Evolutionary conservation across 2,797 vertebrate genomes (phyloP), one percentile per base, ranked within the genome.

Genomic region (Etheostoma nigrum): DNA sequence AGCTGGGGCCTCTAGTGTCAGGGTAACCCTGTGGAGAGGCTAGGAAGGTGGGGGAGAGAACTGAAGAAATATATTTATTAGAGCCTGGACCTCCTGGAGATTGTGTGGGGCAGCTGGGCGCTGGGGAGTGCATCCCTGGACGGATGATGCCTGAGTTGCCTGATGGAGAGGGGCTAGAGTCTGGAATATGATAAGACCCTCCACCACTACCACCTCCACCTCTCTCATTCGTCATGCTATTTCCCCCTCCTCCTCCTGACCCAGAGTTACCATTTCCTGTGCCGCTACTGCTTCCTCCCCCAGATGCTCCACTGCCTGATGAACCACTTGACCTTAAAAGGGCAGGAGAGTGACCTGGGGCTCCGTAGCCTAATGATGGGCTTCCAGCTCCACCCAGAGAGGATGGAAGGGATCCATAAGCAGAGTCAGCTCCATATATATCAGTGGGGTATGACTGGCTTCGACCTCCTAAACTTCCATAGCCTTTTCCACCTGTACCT

Each of bases 341-440:
- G 2, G 97, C 97, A 3, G 97, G 97, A 13, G 97, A 99, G 84
- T 99, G 97, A 21, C 97, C 97, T 5, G 97, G 97, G 61, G 96
- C 94, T 36, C 93, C 96, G 1, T 99, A 99, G 59, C 94, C 96
- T 58, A 98, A 89, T 0, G 97, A 98, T 0, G 97, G 97, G 85
- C 97, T 99, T 60, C 97, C 97, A 0, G 97, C 96, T 69, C 95
- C 95, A 27, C 94, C 95, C 36, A 96, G 81, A 59, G 95, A 95
- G 19, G 95, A 93, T 52, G 95, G 95, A 57, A 96, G 91, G 23
- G 95, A 95, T 48, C 94, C 94, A 84, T 96, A 96, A 55, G 95
- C 94, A 15, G 95, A 95, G 81, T 96, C 95, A 5, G 93, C 49
- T 49, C 95, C 95, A 33, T 96, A 96, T 21, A 96, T 88, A 30